Evolutionary conservation across 2,797 vertebrate species (phyloP), one percentile per base, ranked within the genome.

Genomic region (Bryconaethiops microstoma): DNA sequence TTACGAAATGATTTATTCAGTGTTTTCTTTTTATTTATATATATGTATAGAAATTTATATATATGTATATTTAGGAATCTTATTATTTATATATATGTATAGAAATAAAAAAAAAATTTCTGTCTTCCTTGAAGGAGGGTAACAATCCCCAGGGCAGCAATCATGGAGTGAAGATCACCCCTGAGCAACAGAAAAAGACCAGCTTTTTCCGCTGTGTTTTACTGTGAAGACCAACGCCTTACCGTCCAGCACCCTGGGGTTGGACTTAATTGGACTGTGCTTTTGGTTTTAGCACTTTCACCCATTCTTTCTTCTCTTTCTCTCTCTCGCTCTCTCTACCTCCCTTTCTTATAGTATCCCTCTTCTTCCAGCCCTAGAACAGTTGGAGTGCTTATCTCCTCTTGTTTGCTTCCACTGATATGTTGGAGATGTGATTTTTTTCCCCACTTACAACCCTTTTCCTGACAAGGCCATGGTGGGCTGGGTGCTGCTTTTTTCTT

Each of bases 151-250:
- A 98, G 90, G 96, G 97, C 76, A 96, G 95, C 92, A 96, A 88
- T 92, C 97, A 97, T 25, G 97, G 96, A 75, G 95, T 99, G 82
- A 98, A 96, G 93, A 99, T 99, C 92, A 96, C 95, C 2, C 89
- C 94, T 0, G 97, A 98, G 81, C 97, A 95, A 83, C 96, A 96
- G 93, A 99, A 97, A 95, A 98, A 97, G 92, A 96, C 90, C 96
- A 96, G 95, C 92, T 98, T 99, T 93, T 99, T 99, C 93, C 96
- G 97, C 91, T 99, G 98, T 86, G 92, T 88, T 88, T 93, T 99
- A 79, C 96, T 99, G 94, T 99, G 96, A 99, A 94, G 90, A 88
- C 87, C 3, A 9, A 65, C 92, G 94, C 93, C 93, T 93, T 95
- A 92, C 90, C 86, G 82, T 88, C 29, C 76, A 81, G 81, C 78